These are phyloP conservation scores for Nemurella pictetii DNA, from an alignment of 2,888 invertebrate genomes.

Conservation along the genomic window DNA sequence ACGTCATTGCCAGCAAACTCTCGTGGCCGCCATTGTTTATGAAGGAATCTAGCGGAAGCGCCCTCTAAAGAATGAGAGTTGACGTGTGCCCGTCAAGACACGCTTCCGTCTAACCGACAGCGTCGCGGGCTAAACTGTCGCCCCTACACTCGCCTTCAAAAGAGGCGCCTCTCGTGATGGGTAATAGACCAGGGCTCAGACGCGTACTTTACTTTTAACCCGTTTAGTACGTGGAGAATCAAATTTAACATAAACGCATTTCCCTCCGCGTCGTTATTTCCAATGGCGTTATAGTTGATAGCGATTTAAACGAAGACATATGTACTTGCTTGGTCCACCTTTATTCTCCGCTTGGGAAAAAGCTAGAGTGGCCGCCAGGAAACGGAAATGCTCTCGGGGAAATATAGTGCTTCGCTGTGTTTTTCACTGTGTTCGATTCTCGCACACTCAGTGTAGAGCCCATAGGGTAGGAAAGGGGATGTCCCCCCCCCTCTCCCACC, in stretches of 20 bases:
- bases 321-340: constrained; percentile 16
- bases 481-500: not conserved
- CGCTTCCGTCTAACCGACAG: constrained; percentile 1
- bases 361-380: constrained; percentile 14
- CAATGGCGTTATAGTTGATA: constrained; percentile 10
- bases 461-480: not conserved
- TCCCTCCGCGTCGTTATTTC: not conserved
- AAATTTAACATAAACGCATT: not conserved
- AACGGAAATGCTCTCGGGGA: constrained; percentile 30
- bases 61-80: not conserved
- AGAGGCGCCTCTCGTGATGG: not conserved
- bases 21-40: not conserved
- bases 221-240: not conserved
- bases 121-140: not conserved
- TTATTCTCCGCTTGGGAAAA: constrained; percentile 23
- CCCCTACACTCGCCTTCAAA: not conserved
- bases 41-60: constrained; percentile 6
- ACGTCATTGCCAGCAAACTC: not conserved
- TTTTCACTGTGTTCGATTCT: constrained; percentile 26
- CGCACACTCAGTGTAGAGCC: not conserved
- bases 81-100: not conserved
- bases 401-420: constrained; percentile 26
- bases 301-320: constrained; percentile 22
- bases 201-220: not conserved
- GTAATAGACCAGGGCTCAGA: not conserved